Conservation (phyloP, 2,888 invertebrate genomes). For the Oscheius sp. region DNA sequence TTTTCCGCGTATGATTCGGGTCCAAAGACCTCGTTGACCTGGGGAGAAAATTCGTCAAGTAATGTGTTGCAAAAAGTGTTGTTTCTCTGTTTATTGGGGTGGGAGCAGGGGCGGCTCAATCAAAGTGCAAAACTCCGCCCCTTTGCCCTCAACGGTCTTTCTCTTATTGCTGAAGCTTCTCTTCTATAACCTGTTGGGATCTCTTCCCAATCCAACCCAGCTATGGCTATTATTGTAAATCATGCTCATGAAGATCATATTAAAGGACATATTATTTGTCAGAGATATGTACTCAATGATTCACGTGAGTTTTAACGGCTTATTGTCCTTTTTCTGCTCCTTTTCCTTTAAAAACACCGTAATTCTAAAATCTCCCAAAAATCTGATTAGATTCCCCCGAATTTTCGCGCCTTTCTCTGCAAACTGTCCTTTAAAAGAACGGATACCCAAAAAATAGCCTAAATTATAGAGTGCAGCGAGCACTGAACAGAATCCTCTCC, state of each 20-base stretch:
- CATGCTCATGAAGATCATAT: constrained; percentile 37
- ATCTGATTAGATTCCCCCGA: too few species aligned
- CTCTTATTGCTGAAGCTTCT: not conserved
- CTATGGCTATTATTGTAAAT: constrained; percentile 28
- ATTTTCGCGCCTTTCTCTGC: too few species aligned
- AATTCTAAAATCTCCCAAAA: too few species aligned
- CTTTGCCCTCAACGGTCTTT: constrained; percentile 25
- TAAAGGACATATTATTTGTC: constrained; percentile 53
- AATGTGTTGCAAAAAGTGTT: constrained; percentile 21
- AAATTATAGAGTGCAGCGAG: too few species aligned
- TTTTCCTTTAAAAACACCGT: too few species aligned
- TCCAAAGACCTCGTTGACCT: too few species aligned
- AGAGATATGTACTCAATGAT: constrained; percentile 67
- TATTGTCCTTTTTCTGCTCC: not conserved
- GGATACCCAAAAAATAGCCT: too few species aligned
- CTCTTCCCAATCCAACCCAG: constrained; percentile 3
- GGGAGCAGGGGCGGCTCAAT: constrained; percentile 34
- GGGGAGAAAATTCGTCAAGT: too few species aligned
- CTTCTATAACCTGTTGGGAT: not conserved
- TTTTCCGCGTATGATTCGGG: too few species aligned
- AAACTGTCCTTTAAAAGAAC: too few species aligned
- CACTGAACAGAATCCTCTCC: too few species aligned
- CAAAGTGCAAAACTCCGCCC: constrained; percentile 30
- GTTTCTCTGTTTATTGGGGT: constrained; percentile 32
- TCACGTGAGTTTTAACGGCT: constrained; percentile 53